Conservation (phyloP, 1,140 invertebrate genomes). For the Augochlora pura region DNA sequence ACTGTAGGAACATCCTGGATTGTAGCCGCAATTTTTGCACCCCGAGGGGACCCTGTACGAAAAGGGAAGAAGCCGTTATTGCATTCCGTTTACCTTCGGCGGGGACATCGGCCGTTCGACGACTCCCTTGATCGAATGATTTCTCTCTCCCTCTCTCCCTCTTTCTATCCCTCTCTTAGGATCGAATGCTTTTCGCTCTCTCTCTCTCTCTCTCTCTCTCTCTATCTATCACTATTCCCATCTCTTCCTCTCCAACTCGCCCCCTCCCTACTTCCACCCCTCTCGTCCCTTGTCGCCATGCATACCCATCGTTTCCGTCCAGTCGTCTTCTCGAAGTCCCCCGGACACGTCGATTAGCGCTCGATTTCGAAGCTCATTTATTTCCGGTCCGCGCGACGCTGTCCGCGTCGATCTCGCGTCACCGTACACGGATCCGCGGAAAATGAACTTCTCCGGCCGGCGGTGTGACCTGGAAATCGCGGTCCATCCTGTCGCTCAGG, state of each 20-base stretch:
- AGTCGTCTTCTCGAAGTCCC: neutral
- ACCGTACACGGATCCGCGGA: neutral
- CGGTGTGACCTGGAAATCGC: slow-evolving; percentile 37
- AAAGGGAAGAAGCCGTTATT: slow-evolving; percentile 28
- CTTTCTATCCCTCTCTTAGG: too few relatives aligned
- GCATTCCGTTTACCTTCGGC: slow-evolving; percentile 6
- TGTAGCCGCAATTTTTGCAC: slow-evolving; percentile 56
- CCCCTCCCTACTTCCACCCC: too few relatives aligned
- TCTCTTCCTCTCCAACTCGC: too few relatives aligned
- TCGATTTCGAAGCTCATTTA: slow-evolving; percentile 56
- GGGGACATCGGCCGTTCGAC: too few relatives aligned
- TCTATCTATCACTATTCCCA: too few relatives aligned
- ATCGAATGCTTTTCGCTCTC: neutral
- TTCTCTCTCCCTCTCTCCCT: neutral
- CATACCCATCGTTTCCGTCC: too few relatives aligned
- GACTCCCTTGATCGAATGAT: neutral
- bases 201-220: too few relatives aligned
- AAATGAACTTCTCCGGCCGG: slow-evolving; percentile 39
- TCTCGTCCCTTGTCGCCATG: too few relatives aligned
- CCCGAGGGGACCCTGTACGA: slow-evolving; percentile 18
- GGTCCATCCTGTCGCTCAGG: slow-evolving; percentile 3
- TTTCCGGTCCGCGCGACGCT: slow-evolving; percentile 26
- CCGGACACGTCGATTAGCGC: slow-evolving; percentile 47
- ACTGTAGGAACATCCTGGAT: slow-evolving; percentile 8
- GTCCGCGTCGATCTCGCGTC: slow-evolving; percentile 14